phyloP scores from a whole-genome alignment of 2,113 vertebrate genomes.

The Chamaetylas fuelleborni region DNA sequence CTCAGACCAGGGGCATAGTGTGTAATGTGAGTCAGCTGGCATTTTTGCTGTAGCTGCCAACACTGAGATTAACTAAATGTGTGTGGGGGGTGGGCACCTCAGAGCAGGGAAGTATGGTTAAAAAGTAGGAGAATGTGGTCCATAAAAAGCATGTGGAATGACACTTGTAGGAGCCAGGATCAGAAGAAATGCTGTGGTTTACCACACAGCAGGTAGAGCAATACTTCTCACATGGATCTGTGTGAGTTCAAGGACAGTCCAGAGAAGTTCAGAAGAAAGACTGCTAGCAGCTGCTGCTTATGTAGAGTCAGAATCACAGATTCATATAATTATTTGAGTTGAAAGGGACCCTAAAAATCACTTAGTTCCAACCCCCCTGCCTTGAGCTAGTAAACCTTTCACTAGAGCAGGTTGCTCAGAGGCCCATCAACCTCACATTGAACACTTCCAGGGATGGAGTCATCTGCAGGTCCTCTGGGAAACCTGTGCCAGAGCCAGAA shows the following conservation, averaged over 20 bases:
- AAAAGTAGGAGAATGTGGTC: neutral
- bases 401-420: neutral
- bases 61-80: neutral
- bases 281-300: neutral
- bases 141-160: neutral
- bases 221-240: neutral
- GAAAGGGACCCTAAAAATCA: neutral
- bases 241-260: fast-evolving
- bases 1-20: fast-evolving
- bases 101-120: fast-evolving
- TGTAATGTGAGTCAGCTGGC: fast-evolving
- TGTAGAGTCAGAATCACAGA: neutral
- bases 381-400: neutral
- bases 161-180: neutral
- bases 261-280: neutral
- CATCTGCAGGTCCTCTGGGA: neutral
- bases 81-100: fast-evolving
- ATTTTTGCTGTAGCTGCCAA: neutral
- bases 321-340: neutral
- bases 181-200: neutral
- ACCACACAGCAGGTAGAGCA: fast-evolving
- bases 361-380: neutral
- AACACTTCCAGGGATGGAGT: neutral
- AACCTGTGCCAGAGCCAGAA: neutral
- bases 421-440: neutral